phyloP scores from a whole-genome alignment of 2,797 vertebrate species.

The Clamator glandarius region DNA sequence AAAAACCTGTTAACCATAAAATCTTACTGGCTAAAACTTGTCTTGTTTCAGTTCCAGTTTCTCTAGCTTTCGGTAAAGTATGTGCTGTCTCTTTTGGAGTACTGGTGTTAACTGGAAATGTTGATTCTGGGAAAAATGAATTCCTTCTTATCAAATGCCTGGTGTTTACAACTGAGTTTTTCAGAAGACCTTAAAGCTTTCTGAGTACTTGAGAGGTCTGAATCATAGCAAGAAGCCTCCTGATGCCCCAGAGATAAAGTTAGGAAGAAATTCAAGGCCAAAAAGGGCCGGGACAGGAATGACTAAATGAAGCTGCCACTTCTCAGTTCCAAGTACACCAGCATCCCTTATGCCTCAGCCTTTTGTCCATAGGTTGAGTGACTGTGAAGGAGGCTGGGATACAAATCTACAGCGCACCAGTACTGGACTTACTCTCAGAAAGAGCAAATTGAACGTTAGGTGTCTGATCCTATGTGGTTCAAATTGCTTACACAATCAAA shows the following conservation, averaged over 20 bases:
- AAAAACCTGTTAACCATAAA: conserved; percentile 63
- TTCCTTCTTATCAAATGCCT: conserved; percentile 57
- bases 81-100: conserved; percentile 27
- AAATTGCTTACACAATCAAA: not conserved
- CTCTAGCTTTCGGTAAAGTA: conserved; percentile 33
- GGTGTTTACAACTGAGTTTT: not conserved
- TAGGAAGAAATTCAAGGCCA: not conserved
- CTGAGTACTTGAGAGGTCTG: not conserved
- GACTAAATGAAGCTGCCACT: not conserved
- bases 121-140: conserved; percentile 18
- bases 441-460: not conserved
- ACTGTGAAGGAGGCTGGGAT: too few relatives aligned
- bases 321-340: not conserved
- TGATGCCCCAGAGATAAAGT: not conserved
- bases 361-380: not conserved
- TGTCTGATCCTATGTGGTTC: not conserved
- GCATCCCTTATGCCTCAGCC: not conserved
- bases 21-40: conserved; percentile 31
- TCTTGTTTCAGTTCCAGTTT: conserved; percentile 65
- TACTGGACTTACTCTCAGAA: not conserved
- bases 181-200: not conserved
- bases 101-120: conserved; percentile 56
- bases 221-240: not conserved
- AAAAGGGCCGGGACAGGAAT: not conserved
- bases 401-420: not conserved